These are phyloP conservation scores for Odontomachus brunneus DNA, from an alignment of 1,140 invertebrate genomes.

Conservation along the genomic window DNA sequence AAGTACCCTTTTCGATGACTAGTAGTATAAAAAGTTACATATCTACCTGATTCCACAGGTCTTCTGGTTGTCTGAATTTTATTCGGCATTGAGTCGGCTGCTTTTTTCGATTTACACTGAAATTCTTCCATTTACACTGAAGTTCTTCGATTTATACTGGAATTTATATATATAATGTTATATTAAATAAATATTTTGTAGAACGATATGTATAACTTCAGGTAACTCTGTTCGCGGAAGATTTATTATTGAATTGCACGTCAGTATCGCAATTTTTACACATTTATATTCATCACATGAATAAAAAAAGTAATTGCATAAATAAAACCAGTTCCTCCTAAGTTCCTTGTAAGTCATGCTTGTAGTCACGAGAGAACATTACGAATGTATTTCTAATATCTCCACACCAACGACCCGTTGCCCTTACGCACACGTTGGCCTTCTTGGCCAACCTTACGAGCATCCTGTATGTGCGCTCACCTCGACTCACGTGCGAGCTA, in stretches of 20 bases:
- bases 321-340: not conserved
- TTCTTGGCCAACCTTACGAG: slow-evolving; percentile 38
- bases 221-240: too few relatives aligned
- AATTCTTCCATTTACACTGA: not conserved
- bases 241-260: too few relatives aligned
- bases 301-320: slow-evolving; percentile 8
- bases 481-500: slow-evolving; percentile 55
- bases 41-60: slow-evolving; percentile 24
- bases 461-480: slow-evolving; percentile 10
- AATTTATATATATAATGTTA: too few relatives aligned
- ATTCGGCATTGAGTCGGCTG: not conserved
- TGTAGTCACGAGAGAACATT: not conserved
- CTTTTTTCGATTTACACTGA: slow-evolving; percentile 24
- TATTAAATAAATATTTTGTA: too few relatives aligned
- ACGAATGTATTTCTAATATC: slow-evolving; percentile 12
- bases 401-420: slow-evolving; percentile 42
- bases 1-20: slow-evolving; percentile 6
- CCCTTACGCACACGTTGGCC: slow-evolving; percentile 38
- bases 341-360: not conserved
- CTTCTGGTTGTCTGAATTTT: slow-evolving; percentile 1
- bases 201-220: too few relatives aligned
- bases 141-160: too few relatives aligned
- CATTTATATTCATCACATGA: not conserved
- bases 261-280: not conserved
- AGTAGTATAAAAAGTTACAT: slow-evolving; percentile 2